Conservation (phyloP, 2,113 vertebrate genomes). For the Saccopteryx leptura region DNA sequence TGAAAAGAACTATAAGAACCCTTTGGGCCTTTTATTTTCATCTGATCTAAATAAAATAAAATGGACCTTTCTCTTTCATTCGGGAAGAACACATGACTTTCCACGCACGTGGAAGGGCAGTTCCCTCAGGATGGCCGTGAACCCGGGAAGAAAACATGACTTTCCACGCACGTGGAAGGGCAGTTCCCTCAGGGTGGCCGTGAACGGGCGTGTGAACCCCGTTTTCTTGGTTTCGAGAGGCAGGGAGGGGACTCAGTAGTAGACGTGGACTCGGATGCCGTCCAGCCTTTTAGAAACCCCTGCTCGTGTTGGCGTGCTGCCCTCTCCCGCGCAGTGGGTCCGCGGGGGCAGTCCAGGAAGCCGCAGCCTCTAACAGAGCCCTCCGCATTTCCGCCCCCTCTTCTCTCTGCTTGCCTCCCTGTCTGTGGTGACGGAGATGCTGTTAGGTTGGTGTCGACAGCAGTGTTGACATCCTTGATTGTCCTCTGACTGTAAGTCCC, state of each 20-base stretch:
- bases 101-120: rapidly evolving
- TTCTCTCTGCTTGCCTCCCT: slow-evolving; percentile 75
- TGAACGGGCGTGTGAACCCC: not conserved
- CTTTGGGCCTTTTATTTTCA: not conserved
- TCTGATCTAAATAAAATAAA: not conserved
- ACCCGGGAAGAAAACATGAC: not conserved
- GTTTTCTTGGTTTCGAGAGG: not conserved
- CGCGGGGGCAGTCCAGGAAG: not conserved
- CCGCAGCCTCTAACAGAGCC: slow-evolving; percentile 32
- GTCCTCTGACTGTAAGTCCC: slow-evolving; percentile 91
- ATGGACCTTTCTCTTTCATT: not conserved
- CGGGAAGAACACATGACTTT: not conserved
- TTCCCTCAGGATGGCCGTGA: not conserved
- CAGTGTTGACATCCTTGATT: slow-evolving; percentile 92
- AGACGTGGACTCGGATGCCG: not conserved
- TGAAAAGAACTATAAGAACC: not conserved
- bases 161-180: rapidly evolving
- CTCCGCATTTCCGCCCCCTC: slow-evolving; percentile 55
- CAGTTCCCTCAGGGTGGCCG: not conserved
- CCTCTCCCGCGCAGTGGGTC: not conserved
- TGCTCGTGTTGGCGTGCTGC: not conserved
- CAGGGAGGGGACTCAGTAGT: not conserved
- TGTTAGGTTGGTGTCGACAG: slow-evolving; percentile 89
- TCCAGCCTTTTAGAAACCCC: not conserved
- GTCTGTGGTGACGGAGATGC: slow-evolving; percentile 80